Evolutionary conservation across 1,140 invertebrate genomes (phyloP), one percentile per base, ranked within the genome.

Genomic region (Trissolcus basalis): DNA sequence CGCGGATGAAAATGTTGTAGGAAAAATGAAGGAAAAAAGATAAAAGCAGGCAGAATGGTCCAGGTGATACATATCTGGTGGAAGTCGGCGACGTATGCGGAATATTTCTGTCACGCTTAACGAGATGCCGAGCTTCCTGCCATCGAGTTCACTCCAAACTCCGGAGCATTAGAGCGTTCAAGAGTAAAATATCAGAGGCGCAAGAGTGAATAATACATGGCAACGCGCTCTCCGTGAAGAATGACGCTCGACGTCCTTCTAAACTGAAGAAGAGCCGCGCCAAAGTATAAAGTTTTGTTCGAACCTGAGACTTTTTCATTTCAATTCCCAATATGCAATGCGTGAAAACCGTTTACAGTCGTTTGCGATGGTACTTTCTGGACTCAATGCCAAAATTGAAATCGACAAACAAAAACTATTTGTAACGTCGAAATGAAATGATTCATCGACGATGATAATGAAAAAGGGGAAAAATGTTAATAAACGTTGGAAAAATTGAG

Each of bases 171-270:
- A 81, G 79, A 82, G 79, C 82, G 69, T 86, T 85, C 83, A 83
- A 80, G 81, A 80, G 78, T 83, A 82, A 85, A 86, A 84, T 83
- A 84, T 85, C 82, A 79, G 77, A 78, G 68, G 58, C 67, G 68
- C 65, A 64, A 70, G 54, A 77, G 73, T 85, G 84, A 84, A 85
- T 85, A 85, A 85, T 85, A 83, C 82, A 84, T 84, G 79, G 75
- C 71, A 76, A 78, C 63, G 61, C 55, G 69, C 47, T 78, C 58
- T 71, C 51, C 47, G 50, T 75, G 74, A 81, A 83, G 78, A 82
- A 84, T 84, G 78, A 65, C 68, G 55, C 74, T 27, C 72, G 59
- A 47, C 53, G 39, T 68, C 61, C 9, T 13, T 13, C 58, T 58
- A 49, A 61, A 73, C 76, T 58, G 56, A 61, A 48, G 33, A 60